Evolutionary conservation across 2,113 vertebrate genomes (phyloP), one percentile per base, ranked within the genome.

Genomic region (Odontesthes bonariensis): DNA sequence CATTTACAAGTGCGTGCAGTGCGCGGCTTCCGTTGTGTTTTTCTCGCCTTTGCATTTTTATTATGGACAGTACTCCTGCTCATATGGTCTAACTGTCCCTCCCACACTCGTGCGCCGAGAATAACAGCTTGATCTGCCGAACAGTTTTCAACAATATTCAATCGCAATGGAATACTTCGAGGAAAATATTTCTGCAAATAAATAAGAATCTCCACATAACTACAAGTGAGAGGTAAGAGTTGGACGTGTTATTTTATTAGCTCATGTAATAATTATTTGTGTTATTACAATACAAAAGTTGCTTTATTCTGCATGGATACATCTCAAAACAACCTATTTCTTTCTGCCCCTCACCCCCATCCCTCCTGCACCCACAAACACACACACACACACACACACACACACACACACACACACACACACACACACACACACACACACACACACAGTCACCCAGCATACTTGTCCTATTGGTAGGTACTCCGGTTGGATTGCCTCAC

Each of bases 91-190:
- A 81, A 87, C 47, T 78, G 70, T 75, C 67, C 73, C 85, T 82
- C 81, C 77, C 72, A 88, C 86, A 70, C 59, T 12, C 53, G 0
- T 64, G 38, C 49, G 22, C 55, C 23, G 81, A 80, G 73, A 80
- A 77, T 66, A 80, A 78, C 82, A 77, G 56, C 77, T 70, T 61
- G 42, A 77, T 73, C 69, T 11, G 20, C 38, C 61, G 47, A 69
- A 27, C 64, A 53, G 49, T 74, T 74, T 65, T 38, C 0, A 68
- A 68, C 53, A 77, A 27, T 63, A 52, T 59, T 35, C 22, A 51
- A 56, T 61, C 60, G 75, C 84, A 72, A 91, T 91, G 92, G 92
- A 91, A 61, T 87, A 89, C 84, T 83, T 86, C 10, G 72, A 89
- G 60, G 71, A 66, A 62, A 82, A 87, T 76, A 75, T 82, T 76